Evolutionary conservation across 2,797 vertebrate species (phyloP).

Genomic region (Mastacembelus armatus): DNA sequence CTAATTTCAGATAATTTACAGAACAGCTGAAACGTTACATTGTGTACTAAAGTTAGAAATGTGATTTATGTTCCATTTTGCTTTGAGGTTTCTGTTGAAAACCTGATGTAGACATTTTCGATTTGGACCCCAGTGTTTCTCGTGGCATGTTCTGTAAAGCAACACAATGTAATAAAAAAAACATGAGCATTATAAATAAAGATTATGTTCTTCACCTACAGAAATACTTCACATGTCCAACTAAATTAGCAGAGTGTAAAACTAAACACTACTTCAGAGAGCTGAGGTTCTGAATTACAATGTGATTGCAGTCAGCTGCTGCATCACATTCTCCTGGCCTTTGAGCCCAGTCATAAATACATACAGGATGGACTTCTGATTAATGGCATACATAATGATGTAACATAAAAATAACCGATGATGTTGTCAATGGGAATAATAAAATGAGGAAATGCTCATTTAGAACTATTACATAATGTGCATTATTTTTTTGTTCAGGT

Average conservation of each 20-base stretch:
- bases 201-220: background rate
- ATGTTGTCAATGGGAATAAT: no score
- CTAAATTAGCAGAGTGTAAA: background rate
- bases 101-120: background rate
- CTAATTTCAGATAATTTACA: no score
- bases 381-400: background rate
- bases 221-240: background rate
- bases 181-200: background rate
- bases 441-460: background rate
- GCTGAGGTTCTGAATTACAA: conserved; percentile 2
- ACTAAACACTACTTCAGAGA: background rate
- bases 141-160: conserved; percentile 46
- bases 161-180: background rate
- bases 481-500: background rate
- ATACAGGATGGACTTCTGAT: conserved; percentile 1
- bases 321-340: conserved; percentile 11
- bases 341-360: conserved; percentile 31
- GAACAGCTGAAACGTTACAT: background rate
- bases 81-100: background rate
- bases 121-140: background rate
- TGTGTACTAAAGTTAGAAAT: background rate
- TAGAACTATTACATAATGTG: conserved; percentile 9
- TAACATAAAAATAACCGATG: no score
- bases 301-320: conserved; percentile 19
- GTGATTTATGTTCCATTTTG: background rate